Evolutionary conservation across 2,888 invertebrate species (phyloP).

Genomic region (Diarsia mendica): DNA sequence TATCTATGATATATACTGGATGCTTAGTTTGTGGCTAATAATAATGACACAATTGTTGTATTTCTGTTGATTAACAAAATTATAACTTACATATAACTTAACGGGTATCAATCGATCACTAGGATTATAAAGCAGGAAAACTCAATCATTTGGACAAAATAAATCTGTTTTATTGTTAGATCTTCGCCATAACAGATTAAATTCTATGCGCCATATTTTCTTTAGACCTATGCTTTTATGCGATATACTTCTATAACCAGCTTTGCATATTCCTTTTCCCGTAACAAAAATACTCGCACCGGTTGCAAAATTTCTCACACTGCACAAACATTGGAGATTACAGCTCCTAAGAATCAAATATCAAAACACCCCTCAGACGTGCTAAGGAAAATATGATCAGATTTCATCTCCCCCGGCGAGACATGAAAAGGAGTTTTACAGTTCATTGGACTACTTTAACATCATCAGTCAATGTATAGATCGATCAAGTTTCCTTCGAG

Average conservation of each 20-base stretch:
- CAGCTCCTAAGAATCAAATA: constrained; percentile 53
- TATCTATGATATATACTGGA: no score
- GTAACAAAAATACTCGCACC: constrained; percentile 28
- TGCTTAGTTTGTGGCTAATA: no score
- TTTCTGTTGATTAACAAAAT: no score
- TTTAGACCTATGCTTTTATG: neutral
- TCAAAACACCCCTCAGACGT: constrained; percentile 53
- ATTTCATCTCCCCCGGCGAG: constrained; percentile 50
- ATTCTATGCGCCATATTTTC: neutral
- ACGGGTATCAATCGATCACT: neutral
- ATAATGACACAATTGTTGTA: no score
- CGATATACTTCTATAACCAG: neutral
- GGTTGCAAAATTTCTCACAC: constrained; percentile 45
- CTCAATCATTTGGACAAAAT: neutral
- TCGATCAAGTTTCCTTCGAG: constrained; percentile 44
- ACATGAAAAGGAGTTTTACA: constrained; percentile 54
- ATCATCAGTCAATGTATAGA: constrained; percentile 51
- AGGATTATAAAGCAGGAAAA: neutral
- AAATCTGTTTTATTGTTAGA: neutral
- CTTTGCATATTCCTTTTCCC: constrained; percentile 5
- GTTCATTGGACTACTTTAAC: constrained; percentile 59
- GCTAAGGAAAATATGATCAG: constrained; percentile 60
- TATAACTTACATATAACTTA: no score
- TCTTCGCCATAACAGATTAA: neutral
- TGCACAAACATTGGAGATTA: constrained; percentile 42